These are phyloP conservation scores for Zaprionus taronus DNA, from an alignment of 1,140 invertebrate genomes.

Conservation along the genomic window DNA sequence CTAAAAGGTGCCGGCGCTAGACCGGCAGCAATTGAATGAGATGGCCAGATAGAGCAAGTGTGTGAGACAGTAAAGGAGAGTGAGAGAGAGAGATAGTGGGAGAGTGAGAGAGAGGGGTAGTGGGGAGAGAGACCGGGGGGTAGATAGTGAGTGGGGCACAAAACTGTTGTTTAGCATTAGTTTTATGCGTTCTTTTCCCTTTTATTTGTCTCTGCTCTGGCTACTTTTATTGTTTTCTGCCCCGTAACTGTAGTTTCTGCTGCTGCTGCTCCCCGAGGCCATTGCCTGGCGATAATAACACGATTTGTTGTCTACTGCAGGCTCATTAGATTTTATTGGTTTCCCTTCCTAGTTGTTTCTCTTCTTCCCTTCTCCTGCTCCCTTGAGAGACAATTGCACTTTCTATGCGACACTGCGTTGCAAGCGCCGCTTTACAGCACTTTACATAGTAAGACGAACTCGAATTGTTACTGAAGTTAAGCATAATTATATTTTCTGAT, in stretches of 20 bases:
- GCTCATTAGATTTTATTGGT: slow-evolving; percentile 77
- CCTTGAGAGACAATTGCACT: neutral
- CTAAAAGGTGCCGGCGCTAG: slow-evolving; percentile 28
- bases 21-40: slow-evolving; percentile 9
- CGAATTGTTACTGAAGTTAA: neutral
- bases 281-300: slow-evolving; percentile 68
- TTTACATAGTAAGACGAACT: neutral
- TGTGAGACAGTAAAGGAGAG: neutral
- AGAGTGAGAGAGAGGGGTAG: neutral
- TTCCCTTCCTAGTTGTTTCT: neutral
- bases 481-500: neutral
- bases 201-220: slow-evolving; percentile 66
- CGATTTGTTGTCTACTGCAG: slow-evolving; percentile 78
- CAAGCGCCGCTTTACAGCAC: neutral
- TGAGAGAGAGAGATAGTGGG: neutral
- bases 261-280: slow-evolving; percentile 42
- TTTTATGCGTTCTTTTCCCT: slow-evolving; percentile 57
- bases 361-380: neutral
- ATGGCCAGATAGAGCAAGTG: neutral
- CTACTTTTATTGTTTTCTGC: slow-evolving; percentile 69
- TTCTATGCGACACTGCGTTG: neutral
- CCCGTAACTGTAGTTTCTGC: neutral
- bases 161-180: slow-evolving; percentile 69
- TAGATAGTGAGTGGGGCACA: neutral
- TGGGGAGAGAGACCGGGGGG: too few relatives aligned